Conservation (phyloP, 2,113 vertebrate genomes). For the Leuciscus idus region DNA sequence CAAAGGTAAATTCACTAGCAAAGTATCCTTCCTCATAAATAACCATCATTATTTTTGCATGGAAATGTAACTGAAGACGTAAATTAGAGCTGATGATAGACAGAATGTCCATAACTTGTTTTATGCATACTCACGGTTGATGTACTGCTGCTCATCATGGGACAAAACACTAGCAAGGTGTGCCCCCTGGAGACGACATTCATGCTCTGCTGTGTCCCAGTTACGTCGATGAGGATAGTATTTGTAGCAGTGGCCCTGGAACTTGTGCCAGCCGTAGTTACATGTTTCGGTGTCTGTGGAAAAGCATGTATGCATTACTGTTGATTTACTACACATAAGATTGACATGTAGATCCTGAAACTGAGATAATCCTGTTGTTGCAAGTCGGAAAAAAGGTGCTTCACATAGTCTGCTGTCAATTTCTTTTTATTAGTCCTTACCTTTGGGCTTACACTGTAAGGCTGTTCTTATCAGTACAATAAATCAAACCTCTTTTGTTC, state of each 20-base stretch:
- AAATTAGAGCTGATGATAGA: neutral
- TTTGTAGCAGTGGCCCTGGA: constrained; percentile 96
- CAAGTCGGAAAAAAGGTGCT: neutral
- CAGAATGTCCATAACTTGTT: neutral
- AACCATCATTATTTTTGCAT: neutral
- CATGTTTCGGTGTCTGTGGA: constrained; percentile 89
- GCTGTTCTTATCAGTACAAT: constrained; percentile 22
- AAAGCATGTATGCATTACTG: neutral
- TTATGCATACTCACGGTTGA: constrained; percentile 87
- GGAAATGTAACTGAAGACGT: neutral
- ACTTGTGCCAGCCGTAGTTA: constrained; percentile 97
- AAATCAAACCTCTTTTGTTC: constrained; percentile 1
- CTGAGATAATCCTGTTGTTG: neutral
- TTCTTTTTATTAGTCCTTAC: neutral
- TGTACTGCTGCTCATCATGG: constrained; percentile 90
- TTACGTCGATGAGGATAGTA: constrained; percentile 89
- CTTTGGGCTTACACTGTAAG: neutral
- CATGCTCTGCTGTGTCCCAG: constrained; percentile 93
- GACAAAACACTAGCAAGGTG: constrained; percentile 91
- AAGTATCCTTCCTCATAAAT: constrained; percentile 12
- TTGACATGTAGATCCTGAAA: neutral
- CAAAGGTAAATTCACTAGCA: constrained; percentile 61
- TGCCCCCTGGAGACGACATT: constrained; percentile 93
- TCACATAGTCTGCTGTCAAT: neutral
- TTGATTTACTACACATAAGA: neutral